Evolutionary conservation across 2,797 vertebrate species (phyloP).

Genomic region (Myotis pilosus): DNA sequence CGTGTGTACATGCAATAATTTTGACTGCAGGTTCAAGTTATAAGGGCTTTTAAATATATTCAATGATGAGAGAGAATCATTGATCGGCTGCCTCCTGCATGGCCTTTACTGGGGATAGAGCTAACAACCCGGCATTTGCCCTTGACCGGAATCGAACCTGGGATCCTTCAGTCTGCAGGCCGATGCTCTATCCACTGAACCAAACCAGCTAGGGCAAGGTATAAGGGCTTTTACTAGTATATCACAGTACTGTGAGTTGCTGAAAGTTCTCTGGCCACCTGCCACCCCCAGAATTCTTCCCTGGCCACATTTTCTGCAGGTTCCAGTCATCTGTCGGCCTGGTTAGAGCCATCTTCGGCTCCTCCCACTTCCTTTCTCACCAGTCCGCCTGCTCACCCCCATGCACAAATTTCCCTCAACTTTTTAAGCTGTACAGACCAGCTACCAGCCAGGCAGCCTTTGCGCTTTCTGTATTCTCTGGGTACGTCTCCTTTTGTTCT

Average conservation of each 20-base stretch:
- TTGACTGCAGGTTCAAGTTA: constrained; percentile 10
- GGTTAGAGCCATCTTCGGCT: background rate
- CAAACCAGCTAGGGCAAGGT: background rate
- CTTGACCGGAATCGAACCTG: too few species aligned
- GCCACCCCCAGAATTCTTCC: constrained; percentile 21
- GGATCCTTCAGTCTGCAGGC: too few species aligned
- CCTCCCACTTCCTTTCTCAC: background rate
- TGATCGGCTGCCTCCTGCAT: too few species aligned
- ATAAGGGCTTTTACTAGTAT: constrained; percentile 16
- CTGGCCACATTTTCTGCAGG: background rate
- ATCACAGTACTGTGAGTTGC: background rate
- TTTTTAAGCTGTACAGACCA: background rate
- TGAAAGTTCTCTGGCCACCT: constrained; percentile 29
- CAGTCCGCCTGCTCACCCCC: background rate
- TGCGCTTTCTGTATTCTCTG: background rate
- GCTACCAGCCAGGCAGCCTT: background rate
- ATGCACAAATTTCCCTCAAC: background rate
- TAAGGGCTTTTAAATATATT: constrained; percentile 8
- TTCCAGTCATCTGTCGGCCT: background rate
- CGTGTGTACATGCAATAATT: background rate
- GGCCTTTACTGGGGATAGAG: too few species aligned
- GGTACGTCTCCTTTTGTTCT: background rate
- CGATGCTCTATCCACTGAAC: too few species aligned
- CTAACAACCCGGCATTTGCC: too few species aligned
- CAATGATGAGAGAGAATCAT: too few species aligned